Evolutionary conservation across 2,797 vertebrate species (phyloP), one percentile per base, ranked within the genome.

Genomic region (Sebastes itinus): DNA sequence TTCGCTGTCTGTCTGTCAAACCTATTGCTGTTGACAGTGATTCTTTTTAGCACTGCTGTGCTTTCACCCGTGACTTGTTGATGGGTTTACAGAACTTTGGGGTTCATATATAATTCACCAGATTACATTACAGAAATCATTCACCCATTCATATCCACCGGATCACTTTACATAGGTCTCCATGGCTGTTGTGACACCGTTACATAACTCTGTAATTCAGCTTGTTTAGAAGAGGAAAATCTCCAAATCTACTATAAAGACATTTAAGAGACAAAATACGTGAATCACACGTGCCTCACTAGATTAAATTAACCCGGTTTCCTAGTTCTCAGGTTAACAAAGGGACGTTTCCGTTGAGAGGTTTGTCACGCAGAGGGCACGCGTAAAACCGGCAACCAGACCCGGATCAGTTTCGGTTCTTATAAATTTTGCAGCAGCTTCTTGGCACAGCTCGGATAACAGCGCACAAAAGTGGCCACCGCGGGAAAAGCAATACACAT

Each of bases 401-500:
- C 61, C 82, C 22, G 62, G 85, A 80, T 94, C 84, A 35, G 78
- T 94, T 90, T 92, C 92, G 12, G 77, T 75, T 83, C 77, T 67
- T 72, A 86, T 96, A 2, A 93, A 95, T 94, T 82, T 91, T 94
- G 91, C 66, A 92, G 32, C 65, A 86, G 77, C 28, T 68, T 87
- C 77, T 91, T 89, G 90, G 86, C 82, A 88, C 59, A 82, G 89
- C 88, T 95, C 92, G 56, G 71, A 92, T 96, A 81, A 92, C 95
- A 16, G 38, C 42, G 18, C 77, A 94, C 90, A 95, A 92, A 93
- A 81, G 88, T 67, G 74, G 12, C 71, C 64, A 71, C 81, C 73
- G 69, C 70, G 77, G 88, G 81, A 93, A 92, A 90, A 87, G 90
- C 76, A 86, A 86, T 81, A 88, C 18, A 74, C 78, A 84, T 96